A percentile compares a stretch with the other conserved stretches of the same genome.
These are phyloP conservation scores for Puntigrus tetrazona DNA, from an alignment of 2,113 vertebrate species.

Conservation along the genomic window DNA sequence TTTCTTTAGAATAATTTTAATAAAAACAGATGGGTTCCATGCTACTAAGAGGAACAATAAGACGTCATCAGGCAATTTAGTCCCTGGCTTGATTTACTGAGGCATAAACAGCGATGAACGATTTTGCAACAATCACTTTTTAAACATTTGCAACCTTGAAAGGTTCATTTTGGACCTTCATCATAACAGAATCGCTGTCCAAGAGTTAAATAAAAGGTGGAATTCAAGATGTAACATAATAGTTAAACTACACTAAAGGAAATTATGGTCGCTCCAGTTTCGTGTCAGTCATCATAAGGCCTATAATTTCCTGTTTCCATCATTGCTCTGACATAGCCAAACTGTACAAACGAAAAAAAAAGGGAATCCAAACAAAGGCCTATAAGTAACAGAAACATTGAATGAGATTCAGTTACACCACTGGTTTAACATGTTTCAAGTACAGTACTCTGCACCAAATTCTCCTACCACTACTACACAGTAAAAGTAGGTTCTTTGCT, in stretches of 20 bases:
- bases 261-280: neutral
- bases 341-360: neutral
- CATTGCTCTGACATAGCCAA: neutral
- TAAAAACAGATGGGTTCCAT: neutral
- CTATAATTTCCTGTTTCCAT: constrained; percentile 13
- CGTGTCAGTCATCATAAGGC: neutral
- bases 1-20: neutral
- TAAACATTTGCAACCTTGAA: neutral
- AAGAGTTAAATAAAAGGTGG: neutral
- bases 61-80: neutral
- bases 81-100: neutral
- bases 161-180: neutral
- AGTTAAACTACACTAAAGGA: neutral
- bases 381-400: neutral
- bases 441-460: neutral
- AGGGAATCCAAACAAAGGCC: neutral
- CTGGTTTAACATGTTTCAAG: neutral
- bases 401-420: neutral
- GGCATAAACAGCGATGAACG: neutral
- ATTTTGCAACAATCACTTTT: neutral
- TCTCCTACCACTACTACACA: neutral
- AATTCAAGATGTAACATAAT: neutral
- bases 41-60: neutral
- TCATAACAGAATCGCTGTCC: neutral
- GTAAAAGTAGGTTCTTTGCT: neutral